Evolutionary conservation across 1,140 invertebrate genomes (phyloP).

Genomic region (Arctopsyche grandis): DNA sequence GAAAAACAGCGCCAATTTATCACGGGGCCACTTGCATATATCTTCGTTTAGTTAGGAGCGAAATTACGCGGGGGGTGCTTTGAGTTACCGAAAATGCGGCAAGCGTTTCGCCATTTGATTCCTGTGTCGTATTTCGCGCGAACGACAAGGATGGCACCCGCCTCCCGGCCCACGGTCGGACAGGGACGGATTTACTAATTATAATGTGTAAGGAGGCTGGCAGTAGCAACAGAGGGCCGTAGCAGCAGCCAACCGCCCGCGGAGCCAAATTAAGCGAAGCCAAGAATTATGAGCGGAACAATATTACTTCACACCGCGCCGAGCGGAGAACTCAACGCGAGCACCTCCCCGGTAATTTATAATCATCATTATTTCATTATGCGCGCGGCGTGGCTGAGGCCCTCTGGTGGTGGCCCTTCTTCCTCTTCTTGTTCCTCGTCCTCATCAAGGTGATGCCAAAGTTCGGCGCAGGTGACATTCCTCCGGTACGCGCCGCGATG

Average conservation of each 20-base stretch:
- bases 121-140: constrained; percentile 48
- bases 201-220: constrained; percentile 46
- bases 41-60: constrained; percentile 53
- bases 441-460: constrained; percentile 38
- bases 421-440: constrained; percentile 26
- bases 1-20: constrained; percentile 55
- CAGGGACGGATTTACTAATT: constrained; percentile 46
- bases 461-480: constrained; percentile 42
- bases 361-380: constrained; percentile 56
- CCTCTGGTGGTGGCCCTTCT: not conserved
- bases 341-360: constrained; percentile 52
- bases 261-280: constrained; percentile 54
- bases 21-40: constrained; percentile 52
- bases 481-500: constrained; percentile 26
- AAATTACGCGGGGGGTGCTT: constrained; percentile 48
- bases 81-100: constrained; percentile 46
- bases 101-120: constrained; percentile 47
- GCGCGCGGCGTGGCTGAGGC: not conserved
- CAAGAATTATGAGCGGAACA: constrained; percentile 55
- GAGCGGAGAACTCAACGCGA: constrained; percentile 44
- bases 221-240: constrained; percentile 28
- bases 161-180: not conserved
- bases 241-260: constrained; percentile 43
- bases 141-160: constrained; percentile 7
- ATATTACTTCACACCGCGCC: constrained; percentile 54